A percentile compares a stretch with the other conserved stretches of the same genome.
These are phyloP conservation scores for Drosophila simulans DNA, from an alignment of 1,140 invertebrate species.

Conservation along the genomic window DNA sequence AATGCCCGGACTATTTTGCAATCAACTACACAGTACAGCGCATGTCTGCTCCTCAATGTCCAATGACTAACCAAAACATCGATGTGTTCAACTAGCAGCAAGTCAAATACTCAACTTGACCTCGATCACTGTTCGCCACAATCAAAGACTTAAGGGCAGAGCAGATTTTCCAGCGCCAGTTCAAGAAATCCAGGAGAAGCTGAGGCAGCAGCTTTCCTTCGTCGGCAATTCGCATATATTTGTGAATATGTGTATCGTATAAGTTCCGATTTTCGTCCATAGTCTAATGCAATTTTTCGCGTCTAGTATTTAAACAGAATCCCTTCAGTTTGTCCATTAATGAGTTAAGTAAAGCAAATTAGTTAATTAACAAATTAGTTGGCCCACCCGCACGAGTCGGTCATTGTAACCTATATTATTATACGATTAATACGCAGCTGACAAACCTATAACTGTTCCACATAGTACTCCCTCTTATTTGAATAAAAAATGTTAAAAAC, in stretches of 20 bases:
- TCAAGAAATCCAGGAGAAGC: slow-evolving; percentile 8
- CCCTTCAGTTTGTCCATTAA: slow-evolving; percentile 66
- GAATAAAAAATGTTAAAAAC: slow-evolving; percentile 10
- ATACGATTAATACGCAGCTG: slow-evolving; percentile 10
- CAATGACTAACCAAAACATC: slow-evolving; percentile 22
- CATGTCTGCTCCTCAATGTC: slow-evolving; percentile 12
- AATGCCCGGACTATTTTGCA: slow-evolving; percentile 34
- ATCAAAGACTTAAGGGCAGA: slow-evolving; percentile 15
- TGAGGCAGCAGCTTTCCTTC: slow-evolving; percentile 9
- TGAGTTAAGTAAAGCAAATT: slow-evolving; percentile 73
- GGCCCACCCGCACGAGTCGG: slow-evolving; percentile 1
- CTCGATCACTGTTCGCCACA: slow-evolving; percentile 24
- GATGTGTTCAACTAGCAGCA: slow-evolving; percentile 43
- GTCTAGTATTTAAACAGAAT: slow-evolving; percentile 31
- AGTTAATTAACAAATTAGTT: slow-evolving; percentile 72
- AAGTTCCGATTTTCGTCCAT: slow-evolving; percentile 67
- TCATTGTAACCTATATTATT: slow-evolving; percentile 19
- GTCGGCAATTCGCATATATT: slow-evolving; percentile 32
- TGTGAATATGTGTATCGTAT: slow-evolving; percentile 9
- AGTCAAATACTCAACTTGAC: slow-evolving; percentile 13
- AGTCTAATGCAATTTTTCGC: slow-evolving; percentile 61
- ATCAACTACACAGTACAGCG: slow-evolving; percentile 13
- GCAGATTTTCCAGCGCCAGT: slow-evolving; percentile 6
- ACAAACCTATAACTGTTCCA: slow-evolving; percentile 32
- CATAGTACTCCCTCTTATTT: slow-evolving; percentile 22